These are phyloP conservation scores for Catagonus wagneri DNA, from an alignment of 2,113 vertebrate genomes.

Conservation along the genomic window DNA sequence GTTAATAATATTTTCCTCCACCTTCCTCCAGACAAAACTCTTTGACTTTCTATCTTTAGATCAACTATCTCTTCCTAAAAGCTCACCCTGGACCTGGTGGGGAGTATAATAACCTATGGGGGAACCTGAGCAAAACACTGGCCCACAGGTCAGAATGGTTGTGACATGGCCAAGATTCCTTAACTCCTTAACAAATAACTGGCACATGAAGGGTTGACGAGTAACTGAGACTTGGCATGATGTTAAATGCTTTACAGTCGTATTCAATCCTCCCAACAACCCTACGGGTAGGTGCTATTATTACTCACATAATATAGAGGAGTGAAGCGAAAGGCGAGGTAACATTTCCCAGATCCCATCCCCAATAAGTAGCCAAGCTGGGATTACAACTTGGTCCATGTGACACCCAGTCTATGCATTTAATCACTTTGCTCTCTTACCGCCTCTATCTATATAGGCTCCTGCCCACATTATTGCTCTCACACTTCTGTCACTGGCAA, in stretches of 20 bases:
- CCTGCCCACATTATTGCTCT: not conserved
- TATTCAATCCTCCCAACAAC: not conserved
- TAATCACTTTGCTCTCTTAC: not conserved
- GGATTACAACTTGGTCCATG: not conserved
- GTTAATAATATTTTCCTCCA: slow-evolving; percentile 40
- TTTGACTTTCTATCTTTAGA: slow-evolving; percentile 78
- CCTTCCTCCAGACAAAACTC: slow-evolving; percentile 65
- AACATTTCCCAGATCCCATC: not conserved
- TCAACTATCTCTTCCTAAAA: slow-evolving; percentile 62
- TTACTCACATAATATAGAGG: not conserved
- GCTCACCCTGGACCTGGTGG: slow-evolving; percentile 41
- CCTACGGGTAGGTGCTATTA: not conserved
- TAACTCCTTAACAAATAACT: not conserved
- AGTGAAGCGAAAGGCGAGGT: slow-evolving; percentile 33
- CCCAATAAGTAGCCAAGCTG: not conserved
- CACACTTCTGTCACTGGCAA: not conserved
- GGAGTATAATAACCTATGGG: not conserved
- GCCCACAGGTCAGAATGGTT: not conserved
- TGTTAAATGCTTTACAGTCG: not conserved
- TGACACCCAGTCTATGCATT: not conserved
- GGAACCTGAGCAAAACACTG: not conserved
- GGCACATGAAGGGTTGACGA: not conserved
- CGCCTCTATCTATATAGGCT: not conserved
- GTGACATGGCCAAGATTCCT: not conserved
- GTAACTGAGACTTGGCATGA: not conserved